Evolutionary conservation across 2,797 vertebrate species (phyloP).

Genomic region (Myotis pilosus): DNA sequence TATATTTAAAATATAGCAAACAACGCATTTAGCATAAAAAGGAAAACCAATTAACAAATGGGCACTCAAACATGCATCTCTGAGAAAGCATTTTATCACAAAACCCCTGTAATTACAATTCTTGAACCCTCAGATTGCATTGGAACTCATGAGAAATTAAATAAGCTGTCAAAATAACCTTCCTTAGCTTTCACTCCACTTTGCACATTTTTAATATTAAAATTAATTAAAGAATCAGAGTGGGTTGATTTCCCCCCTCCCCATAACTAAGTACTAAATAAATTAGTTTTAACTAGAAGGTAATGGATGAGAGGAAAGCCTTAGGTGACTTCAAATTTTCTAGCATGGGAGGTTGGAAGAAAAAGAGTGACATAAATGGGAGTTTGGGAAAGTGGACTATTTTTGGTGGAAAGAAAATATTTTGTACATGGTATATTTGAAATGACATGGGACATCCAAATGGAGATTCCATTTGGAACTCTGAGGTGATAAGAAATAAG

Average conservation of each 20-base stretch:
- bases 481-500: neutral
- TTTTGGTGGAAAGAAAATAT: neutral
- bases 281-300: constrained; percentile 14
- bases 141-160: constrained; percentile 61
- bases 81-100: constrained; percentile 62
- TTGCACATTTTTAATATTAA: neutral
- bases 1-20: constrained; percentile 67
- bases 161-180: neutral
- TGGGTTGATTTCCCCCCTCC: neutral
- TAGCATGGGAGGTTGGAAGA: neutral
- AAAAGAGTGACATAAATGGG: neutral
- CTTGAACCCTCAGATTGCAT: constrained; percentile 51
- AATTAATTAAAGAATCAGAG: neutral
- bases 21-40: constrained; percentile 57
- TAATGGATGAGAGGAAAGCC: neutral
- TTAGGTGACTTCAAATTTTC: neutral
- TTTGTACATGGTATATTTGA: neutral
- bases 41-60: constrained; percentile 64
- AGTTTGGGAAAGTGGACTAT: neutral
- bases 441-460: neutral
- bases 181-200: neutral
- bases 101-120: constrained; percentile 50
- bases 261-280: neutral
- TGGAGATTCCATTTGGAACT: neutral
- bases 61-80: constrained; percentile 47